Evolutionary conservation across 2,113 vertebrate species (phyloP), one percentile per base, ranked within the genome.

Genomic region (Girardinichthys multiradiatus): DNA sequence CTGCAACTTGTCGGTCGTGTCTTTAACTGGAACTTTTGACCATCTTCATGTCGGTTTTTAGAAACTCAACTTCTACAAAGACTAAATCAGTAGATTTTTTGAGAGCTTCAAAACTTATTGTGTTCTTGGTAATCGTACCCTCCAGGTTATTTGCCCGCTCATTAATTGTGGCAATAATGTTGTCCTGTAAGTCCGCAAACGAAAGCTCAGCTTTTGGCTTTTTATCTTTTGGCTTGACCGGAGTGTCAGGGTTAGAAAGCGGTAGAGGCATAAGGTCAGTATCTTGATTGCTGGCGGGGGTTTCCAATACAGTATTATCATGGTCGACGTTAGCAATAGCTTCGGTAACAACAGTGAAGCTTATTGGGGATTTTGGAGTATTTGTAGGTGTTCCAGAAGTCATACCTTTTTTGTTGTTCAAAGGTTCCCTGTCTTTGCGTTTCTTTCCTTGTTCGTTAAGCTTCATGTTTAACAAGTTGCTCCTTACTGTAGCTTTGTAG

Each of bases 41-140:
- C n/a, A 7, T 30, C 21, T 8, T 63, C 30, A 72, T 54, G 3
- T 54, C 14, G 8, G 42, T 11, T 19, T 72, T 64, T 21, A 64
- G 2, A 2, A 30, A 63, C 4, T 63, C 60, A 64, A 72, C 70
- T 54, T 72, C 70, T 33, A 39, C 28, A 48, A 62, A 72, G 6
- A 39, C 21, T 0, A 72, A 72, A 26, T 72, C 59, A 26, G 31
- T 30, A 1, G 69, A 71, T 5, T 63, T 72, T 14, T 72, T 72
- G 39, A 64, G 30, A 30, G 45, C 45, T 24, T 72, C n/a, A 7
- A 64, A 64, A 30, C 45, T 57, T 2, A 65, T 17, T 10, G 71
- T 4, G n/a, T 73, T 73, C 26, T 26, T 64, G 4, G 31, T 39
- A 21, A 65, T 73, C 48, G 58, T 57, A 29, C 71, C 45, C 5